Base-by-base conservation (phyloP, 2,113 vertebrate genomes). In the Shinisaurus crocodilurus region DNA sequence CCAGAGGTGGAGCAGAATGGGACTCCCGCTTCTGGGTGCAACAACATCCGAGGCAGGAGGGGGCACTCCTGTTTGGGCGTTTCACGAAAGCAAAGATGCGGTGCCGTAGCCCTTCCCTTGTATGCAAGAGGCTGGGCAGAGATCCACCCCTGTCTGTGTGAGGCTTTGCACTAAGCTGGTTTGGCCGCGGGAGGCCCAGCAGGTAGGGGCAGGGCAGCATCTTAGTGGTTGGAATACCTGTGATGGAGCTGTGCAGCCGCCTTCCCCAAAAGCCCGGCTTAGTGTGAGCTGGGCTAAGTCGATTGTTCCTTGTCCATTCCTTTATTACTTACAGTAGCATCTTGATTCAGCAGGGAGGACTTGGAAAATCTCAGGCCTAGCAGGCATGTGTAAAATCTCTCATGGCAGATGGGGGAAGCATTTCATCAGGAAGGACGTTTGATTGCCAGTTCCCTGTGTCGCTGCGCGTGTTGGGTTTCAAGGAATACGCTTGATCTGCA, bases 171-270 rank as follows among this genome's bases (percentile, higher is more conserved):
- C 74, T 60, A 2, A 4, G 13, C 77, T 9, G n/a, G 5, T 43
- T 48, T 8, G 1, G 77, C 6, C 6, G 0, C 18, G 0, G 27
- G 48, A 88, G 27, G 74, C 45, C 12, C 2, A 0, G 0, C 32
- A 4, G 18, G 75, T 27, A 0, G 5, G 81, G 9, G 0, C 1
- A 3, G 23, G 3, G 10, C 67, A 32, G 6, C 13, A 6, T 23
- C 65, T 70, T 50, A 37, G 40, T 67, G 50, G 48, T 7, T 18
- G 6, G 67, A 43, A 7, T 23, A 5, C 48, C n/a, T 82, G 2
- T 13, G 80, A 3, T 16, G 18, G 37, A 25, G 5, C 9, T 63
- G 0, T 27, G 1, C 13, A 67, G 43, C 25, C 34, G 43, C 27
- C 57, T n/a, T 70, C 40, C 69, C 54, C 4, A 40, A 0, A 29